Conservation (phyloP, 2,888 invertebrate species). For the Diploptera punctata region DNA sequence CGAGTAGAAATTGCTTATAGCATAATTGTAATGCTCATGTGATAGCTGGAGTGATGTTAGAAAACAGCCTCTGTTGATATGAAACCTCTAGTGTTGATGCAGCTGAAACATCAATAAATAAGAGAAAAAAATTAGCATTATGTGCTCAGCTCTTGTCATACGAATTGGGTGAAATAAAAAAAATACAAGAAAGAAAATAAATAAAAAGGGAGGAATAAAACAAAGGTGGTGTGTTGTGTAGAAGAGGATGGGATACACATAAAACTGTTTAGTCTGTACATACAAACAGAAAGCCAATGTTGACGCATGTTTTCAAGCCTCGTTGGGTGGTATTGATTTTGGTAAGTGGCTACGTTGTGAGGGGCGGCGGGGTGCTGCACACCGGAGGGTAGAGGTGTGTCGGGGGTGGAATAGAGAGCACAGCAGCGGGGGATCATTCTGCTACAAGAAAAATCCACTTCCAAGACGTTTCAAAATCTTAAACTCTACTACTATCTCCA, state of each 20-base stretch:
- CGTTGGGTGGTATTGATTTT: slow-evolving; percentile 65
- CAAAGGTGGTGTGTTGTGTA: background rate
- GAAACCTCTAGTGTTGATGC: too few species aligned
- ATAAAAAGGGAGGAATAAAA: slow-evolving; percentile 10
- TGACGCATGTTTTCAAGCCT: slow-evolving; percentile 69
- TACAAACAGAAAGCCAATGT: slow-evolving; percentile 51
- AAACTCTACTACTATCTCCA: too few species aligned
- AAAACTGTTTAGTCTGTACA: slow-evolving; percentile 30
- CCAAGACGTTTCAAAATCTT: too few species aligned
- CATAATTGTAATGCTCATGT: too few species aligned
- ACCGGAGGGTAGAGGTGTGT: slow-evolving; percentile 43
- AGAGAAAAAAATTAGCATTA: too few species aligned
- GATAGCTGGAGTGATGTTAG: too few species aligned
- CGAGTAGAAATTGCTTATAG: too few species aligned
- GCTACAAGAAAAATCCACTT: too few species aligned
- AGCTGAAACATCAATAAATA: too few species aligned
- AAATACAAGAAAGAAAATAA: background rate
- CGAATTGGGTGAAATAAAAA: slow-evolving; percentile 7
- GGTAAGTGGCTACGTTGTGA: slow-evolving; percentile 40
- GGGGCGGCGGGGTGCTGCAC: slow-evolving; percentile 19
- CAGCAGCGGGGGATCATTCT: slow-evolving; percentile 5
- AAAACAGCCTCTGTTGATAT: too few species aligned
- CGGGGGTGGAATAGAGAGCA: slow-evolving; percentile 7
- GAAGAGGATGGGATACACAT: slow-evolving; percentile 11
- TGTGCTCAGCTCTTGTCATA: too few species aligned